Percentiles rank a stretch among this genome's conserved stretches.
These are phyloP conservation scores for Choristoneura rosaceana DNA, from an alignment of 2,888 invertebrate species.

Conservation along the genomic window DNA sequence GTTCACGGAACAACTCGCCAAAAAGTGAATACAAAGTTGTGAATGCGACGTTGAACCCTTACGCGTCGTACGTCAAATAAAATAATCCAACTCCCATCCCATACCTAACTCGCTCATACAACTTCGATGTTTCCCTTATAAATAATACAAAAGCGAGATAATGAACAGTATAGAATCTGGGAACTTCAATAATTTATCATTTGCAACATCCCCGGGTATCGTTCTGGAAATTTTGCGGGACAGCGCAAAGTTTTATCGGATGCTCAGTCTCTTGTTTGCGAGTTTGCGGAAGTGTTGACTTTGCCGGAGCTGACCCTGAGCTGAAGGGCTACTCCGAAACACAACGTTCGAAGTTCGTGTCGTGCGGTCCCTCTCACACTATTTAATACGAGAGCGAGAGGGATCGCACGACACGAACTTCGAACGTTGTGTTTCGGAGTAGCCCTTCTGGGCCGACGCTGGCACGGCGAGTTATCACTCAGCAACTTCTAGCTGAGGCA, in stretches of 20 bases:
- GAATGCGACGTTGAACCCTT: slow-evolving; percentile 14
- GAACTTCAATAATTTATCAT: slow-evolving; percentile 79
- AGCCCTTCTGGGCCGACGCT: too few species aligned
- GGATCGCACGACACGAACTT: too few species aligned
- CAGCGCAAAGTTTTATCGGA: slow-evolving; percentile 61
- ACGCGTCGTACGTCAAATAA: slow-evolving; percentile 26
- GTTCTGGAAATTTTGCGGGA: slow-evolving; percentile 62
- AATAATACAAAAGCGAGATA: slow-evolving; percentile 58
- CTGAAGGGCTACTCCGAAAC: too few species aligned
- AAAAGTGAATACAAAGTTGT: slow-evolving; percentile 3
- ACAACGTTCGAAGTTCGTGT: too few species aligned
- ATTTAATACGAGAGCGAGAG: too few species aligned
- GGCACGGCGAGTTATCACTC: slow-evolving; percentile 16
- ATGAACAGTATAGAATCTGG: slow-evolving; percentile 69
- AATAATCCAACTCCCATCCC: slow-evolving; percentile 32
- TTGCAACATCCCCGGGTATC: slow-evolving; percentile 61
- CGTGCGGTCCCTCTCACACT: too few species aligned
- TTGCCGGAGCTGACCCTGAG: slow-evolving; percentile 11
- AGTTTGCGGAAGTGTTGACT: slow-evolving; percentile 31
- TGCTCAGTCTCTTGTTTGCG: slow-evolving; percentile 32
- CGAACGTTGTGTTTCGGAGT: too few species aligned
- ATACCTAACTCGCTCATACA: slow-evolving; percentile 24
- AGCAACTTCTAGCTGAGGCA: not conserved
- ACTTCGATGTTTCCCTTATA: slow-evolving; percentile 44
- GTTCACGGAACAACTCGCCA: not conserved